These are phyloP conservation scores for Anabas testudineus DNA, from an alignment of 2,797 vertebrate genomes.

Conservation along the genomic window DNA sequence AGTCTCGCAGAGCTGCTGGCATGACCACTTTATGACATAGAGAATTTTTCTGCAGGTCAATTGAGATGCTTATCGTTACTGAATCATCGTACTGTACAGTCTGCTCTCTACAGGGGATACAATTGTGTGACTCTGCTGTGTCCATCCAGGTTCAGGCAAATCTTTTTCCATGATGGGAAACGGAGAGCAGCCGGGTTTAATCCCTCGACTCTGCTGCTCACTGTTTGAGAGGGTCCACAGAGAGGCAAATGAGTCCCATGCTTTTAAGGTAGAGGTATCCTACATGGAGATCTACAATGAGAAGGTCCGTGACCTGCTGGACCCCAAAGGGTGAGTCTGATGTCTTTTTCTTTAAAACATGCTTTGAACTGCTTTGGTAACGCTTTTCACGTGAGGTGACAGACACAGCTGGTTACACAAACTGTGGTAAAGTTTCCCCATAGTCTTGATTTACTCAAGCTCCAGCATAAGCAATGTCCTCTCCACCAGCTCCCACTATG, in stretches of 20 bases:
- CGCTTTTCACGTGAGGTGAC: constrained; percentile 3
- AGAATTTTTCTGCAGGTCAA: neutral
- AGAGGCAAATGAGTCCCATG: constrained; percentile 90
- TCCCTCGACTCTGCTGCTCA: constrained; percentile 96
- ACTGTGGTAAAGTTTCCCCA: constrained; percentile 18
- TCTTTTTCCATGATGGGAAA: constrained; percentile 99
- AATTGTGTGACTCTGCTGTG: constrained; percentile 31
- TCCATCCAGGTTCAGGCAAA: constrained; percentile 93
- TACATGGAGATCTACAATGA: constrained; percentile 99
- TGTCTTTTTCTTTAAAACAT: constrained; percentile 5
- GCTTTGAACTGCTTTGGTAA: constrained; percentile 9
- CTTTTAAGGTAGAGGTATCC: constrained; percentile 98
- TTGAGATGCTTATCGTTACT: constrained; percentile 1
- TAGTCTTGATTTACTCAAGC: constrained; percentile 17
- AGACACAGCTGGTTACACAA: constrained; percentile 22
- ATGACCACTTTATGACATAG: neutral
- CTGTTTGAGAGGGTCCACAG: constrained; percentile 94
- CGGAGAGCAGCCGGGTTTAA: constrained; percentile 94
- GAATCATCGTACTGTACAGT: neutral
- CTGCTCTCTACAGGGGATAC: neutral
- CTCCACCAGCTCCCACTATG: constrained; percentile 16
- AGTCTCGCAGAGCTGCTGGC: neutral
- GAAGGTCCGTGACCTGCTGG: constrained; percentile 96
- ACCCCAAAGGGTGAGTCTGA: constrained; percentile 95
- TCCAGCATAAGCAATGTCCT: constrained; percentile 21